Base-by-base conservation (phyloP, 1,140 invertebrate species). In the Lysiphlebus fabarum region DNA sequence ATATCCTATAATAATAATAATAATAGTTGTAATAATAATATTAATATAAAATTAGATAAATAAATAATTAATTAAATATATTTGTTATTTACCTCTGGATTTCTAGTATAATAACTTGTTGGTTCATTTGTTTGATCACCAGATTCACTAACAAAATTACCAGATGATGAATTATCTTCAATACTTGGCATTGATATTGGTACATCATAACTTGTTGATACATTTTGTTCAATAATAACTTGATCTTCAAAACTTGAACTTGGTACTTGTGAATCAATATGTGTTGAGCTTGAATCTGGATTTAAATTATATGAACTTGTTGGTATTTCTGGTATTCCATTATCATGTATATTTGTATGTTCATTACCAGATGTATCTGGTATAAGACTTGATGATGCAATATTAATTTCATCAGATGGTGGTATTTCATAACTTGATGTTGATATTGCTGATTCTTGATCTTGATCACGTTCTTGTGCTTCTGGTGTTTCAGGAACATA, bases 401-500 rank as follows among this genome's bases (percentile, higher is more conserved):
- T 80, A 17, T 79, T 80, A 0, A 80, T 63, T 55, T 79, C 78
- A 12, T 78, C 78, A 45, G 77, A 79, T 1, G 77, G 74, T 11
- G 76, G 72, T 5, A 79, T 80, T 43, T 79, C 78, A n/a, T 78
- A 80, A 4, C 76, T 79, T 0, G 78, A 80, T 1, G 77, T 79
- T 56, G 77, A 79, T 34, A 80, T 80, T 10, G 78, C 78, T 56
- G 76, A 77, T 42, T 79, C 78, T 49, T 79, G 78, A 58, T 80
- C 78, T 40, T 78, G 78, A 58, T 80, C 78, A 6, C 78, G 69
- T 55, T 79, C 77, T 36, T 80, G 78, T 33, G 69, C 75, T 40
- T 78, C 78, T 1, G 78, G 78, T 4, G 78, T 80, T 61, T 80
- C 78, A 4, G 78, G 78, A 0, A 80, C 74, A 33, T 80, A 80